Base-by-base conservation (phyloP, 37 sponge, comb jelly and placozoan genomes). In the Diacarnus erythraeanus region DNA sequence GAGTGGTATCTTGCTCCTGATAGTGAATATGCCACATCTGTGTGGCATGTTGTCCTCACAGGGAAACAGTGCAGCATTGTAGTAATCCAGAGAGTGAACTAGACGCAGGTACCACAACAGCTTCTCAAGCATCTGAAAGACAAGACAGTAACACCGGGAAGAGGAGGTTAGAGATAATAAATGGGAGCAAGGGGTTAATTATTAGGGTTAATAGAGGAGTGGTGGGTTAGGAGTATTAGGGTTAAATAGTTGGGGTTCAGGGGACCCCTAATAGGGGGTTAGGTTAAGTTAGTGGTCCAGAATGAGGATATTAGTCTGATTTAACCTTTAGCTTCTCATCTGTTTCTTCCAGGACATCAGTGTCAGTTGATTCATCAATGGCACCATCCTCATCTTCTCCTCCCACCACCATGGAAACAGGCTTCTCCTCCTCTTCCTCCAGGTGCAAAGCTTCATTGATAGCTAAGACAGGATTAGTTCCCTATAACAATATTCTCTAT, bases 71-170 rank as follows among this genome's bases (percentile, higher is more conserved):
- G 76, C 81, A n/a, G 72, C 83, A 63, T 72, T 83, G 59, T 97
- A 97, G 79, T 63, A 97, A 68, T 97, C 97, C 25, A 94, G 65
- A 29, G 95, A 94, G 76, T 97, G 97, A 1, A 97, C 97, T 3
- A 97, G 31, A 23, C 97, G 79, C 67, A 97, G 65, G 74, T 97
- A 97, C 88, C 97, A 88, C 5, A 94, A 36, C 60, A 90, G 67
- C 51, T 42, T 69, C 41, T 97, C 97, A 35, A 92, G 57, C 0
- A 74, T 68, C 96, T 95, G 79, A 35, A 61, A 12, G n/a, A 65
- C 10, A 65, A 65, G 25, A 23, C 12, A 25, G 29, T 29, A 65
- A 21, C 18, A 10, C n/a, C 29, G 10, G 12, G 10, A 65, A 65
- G 10, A 65, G 25, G 17, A 65, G 10, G 25, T 65, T 25, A n/a